A percentile compares a stretch with the other conserved stretches of the same genome.
Conservation (phyloP, 2,888 invertebrate genomes). For the Leptopterna dolabrata region DNA sequence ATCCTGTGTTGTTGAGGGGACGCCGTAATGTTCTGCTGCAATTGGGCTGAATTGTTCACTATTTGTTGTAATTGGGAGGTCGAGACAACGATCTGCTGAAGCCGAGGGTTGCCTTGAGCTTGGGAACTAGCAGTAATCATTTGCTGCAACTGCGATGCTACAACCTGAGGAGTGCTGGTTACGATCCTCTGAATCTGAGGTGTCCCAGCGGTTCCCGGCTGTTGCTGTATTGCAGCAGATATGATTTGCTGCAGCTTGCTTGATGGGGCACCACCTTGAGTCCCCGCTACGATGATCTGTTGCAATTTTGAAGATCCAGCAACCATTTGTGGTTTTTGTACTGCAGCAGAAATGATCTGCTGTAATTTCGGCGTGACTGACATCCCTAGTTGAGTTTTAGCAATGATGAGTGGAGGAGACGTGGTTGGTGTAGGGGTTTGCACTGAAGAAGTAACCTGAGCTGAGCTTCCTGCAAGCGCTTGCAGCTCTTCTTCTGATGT, state of each 20-base stretch:
- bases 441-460: neutral
- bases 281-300: neutral
- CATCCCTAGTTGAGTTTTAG: slow-evolving; percentile 3
- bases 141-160: slow-evolving; percentile 28
- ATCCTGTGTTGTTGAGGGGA: neutral
- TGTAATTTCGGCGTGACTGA: slow-evolving; percentile 29
- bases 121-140: slow-evolving; percentile 29
- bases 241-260: slow-evolving; percentile 38
- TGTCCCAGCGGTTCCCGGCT: neutral
- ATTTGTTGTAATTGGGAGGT: slow-evolving; percentile 25
- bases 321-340: slow-evolving; percentile 26
- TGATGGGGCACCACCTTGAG: slow-evolving; percentile 16
- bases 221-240: slow-evolving; percentile 31
- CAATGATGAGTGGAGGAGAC: neutral
- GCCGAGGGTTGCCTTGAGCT: neutral
- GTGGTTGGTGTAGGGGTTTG: neutral
- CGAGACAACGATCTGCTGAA: slow-evolving; percentile 6
- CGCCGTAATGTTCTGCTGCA: slow-evolving; percentile 15
- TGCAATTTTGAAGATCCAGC: slow-evolving; percentile 16
- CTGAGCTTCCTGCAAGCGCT: neutral
- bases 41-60: slow-evolving; percentile 16
- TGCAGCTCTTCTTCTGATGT: neutral
- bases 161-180: neutral
- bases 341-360: slow-evolving; percentile 32
- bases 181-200: slow-evolving; percentile 12